Evolutionary conservation across 2,113 vertebrate species (phyloP), one percentile per base, ranked within the genome.

Genomic region (Hypomesus transpacificus): DNA sequence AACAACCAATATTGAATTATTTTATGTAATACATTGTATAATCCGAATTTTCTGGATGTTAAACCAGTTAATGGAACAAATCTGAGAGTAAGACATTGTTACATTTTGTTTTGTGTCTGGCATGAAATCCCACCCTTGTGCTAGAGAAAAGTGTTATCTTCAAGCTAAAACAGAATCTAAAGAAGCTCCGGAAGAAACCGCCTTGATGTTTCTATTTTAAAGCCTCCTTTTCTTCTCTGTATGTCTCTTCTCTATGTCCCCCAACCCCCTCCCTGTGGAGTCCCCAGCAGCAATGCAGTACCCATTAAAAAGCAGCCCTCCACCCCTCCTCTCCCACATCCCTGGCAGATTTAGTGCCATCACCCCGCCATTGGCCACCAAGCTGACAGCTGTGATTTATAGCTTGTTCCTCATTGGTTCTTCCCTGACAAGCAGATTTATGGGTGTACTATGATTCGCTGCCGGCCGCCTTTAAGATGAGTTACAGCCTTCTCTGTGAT

Each of bases 381-480:
- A 59, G 59, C 64, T 75, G 84, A 79, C 81, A 71, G 81, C 74
- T 26, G 66, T 83, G 78, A 85, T 83, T 85, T 85, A 85, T 76
- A 68, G 83, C 75, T 26, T n/a, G 8, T 5, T 67, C 31, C 69
- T 66, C 57, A 85, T 82, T 80, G 83, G 83, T 26, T 53, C 64
- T 31, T 1, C 11, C 20, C 17, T 73, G 83, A 82, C 83, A 82
- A 62, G 46, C 52, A 66, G 69, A 85, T 81, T 81, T 73, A 83
- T 79, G 63, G 78, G 31, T 51, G 57, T n/a, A 20, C 59, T 65
- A 67, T 68, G 81, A 85, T 83, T 85, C 69, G 81, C 50, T 50
- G 60, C 70, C 65, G 54, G 70, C 71, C 71, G 74, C 52, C 76
- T 82, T 81, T 79, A 79, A 79, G 71, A 69, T 85, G 76, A 85